These are phyloP conservation scores for Steromphala cineraria DNA, from an alignment of 2,888 invertebrate species.

Conservation along the genomic window DNA sequence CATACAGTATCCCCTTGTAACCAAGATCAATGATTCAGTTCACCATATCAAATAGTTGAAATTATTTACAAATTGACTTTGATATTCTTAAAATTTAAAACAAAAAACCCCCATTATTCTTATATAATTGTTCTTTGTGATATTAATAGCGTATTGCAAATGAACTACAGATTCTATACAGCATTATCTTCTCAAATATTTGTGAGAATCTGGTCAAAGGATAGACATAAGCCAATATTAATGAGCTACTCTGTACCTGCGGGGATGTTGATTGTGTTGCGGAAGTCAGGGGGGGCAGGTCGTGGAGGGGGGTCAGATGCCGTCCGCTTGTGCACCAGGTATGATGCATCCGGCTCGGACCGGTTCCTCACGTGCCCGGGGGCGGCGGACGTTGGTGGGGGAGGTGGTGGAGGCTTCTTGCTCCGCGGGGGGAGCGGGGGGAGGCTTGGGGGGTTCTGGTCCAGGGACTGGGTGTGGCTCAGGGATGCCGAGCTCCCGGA, in stretches of 20 bases:
- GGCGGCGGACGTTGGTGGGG: conserved; percentile 33
- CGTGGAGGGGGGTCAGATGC: conserved; percentile 73
- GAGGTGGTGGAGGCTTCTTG: conserved; percentile 55
- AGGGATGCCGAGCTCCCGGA: background rate
- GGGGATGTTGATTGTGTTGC: conserved; percentile 40
- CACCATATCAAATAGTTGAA: too few relatives aligned
- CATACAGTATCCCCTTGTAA: too few relatives aligned
- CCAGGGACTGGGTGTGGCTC: background rate
- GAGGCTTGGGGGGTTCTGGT: background rate
- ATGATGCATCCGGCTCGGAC: conserved; percentile 56
- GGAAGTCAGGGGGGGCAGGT: conserved; percentile 49
- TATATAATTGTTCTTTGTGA: too few relatives aligned
- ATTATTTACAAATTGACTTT: too few relatives aligned
- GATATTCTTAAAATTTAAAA: too few relatives aligned
- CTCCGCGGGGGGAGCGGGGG: conserved; percentile 55
- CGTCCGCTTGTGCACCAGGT: conserved; percentile 68
- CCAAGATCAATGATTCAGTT: too few relatives aligned
- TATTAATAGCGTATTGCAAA: too few relatives aligned
- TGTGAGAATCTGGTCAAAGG: too few relatives aligned
- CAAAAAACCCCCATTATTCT: too few relatives aligned
- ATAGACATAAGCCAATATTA: too few relatives aligned
- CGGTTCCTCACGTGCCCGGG: conserved; percentile 58
- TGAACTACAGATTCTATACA: too few relatives aligned
- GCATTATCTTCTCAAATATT: too few relatives aligned
- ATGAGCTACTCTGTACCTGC: conserved; percentile 28